Evolutionary conservation across 2,797 vertebrate species (phyloP).

Genomic region (Syndactyla subalaris): DNA sequence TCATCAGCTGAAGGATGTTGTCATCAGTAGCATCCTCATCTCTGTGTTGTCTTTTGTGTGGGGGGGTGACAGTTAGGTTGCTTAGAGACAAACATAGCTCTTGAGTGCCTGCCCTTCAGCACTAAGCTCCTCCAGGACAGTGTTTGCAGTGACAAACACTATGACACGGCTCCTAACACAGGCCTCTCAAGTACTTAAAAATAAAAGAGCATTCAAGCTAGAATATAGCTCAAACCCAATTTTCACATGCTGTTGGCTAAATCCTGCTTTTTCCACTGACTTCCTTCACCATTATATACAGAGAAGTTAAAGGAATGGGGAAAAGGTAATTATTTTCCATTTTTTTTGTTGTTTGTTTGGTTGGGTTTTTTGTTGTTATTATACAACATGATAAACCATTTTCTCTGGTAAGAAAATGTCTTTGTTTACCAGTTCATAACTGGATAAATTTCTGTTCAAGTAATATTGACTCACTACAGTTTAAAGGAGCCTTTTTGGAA

Average conservation of each 20-base stretch:
- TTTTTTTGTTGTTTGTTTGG: not conserved
- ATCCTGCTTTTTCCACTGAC: not conserved
- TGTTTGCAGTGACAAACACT: not conserved
- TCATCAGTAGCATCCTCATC: not conserved
- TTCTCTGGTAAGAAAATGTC: not conserved
- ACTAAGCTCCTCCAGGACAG: not conserved
- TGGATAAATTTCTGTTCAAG: not conserved
- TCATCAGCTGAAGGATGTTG: not conserved
- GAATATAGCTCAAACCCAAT: not conserved
- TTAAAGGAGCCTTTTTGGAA: not conserved
- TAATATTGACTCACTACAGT: not conserved
- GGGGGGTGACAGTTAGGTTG: not conserved
- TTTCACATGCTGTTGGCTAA: not conserved
- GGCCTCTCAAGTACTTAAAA: not conserved
- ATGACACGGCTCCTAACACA: not conserved
- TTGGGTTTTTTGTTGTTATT: not conserved
- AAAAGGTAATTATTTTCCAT: not conserved
- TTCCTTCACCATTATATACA: not conserved
- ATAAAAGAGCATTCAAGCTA: not conserved
- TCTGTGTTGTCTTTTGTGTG: not conserved
- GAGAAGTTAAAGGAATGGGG: not conserved
- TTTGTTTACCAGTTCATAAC: not conserved
- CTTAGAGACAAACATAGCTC: rapidly evolving
- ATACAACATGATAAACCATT: not conserved
- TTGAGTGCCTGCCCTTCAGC: not conserved